Base-by-base conservation (phyloP, 2,113 vertebrate genomes). In the Bettongia penicillata region DNA sequence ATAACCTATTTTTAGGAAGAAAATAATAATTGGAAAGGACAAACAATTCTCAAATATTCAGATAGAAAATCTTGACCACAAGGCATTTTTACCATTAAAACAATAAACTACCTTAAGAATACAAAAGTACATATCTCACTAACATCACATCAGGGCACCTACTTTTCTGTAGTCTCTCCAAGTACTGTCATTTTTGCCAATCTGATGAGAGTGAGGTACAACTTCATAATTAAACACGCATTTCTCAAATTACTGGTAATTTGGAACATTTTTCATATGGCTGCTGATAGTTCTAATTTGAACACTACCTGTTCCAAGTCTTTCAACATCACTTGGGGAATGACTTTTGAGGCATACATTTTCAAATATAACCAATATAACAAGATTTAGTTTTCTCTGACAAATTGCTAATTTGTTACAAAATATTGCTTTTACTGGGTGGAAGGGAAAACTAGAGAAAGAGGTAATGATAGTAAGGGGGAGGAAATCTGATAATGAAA, bases 1-100 rank as follows among this genome's bases (percentile, higher is more conserved):
- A 99, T 99, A 91, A 99, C 99, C 99, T 99, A 57, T 97, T 93
- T 0, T 47, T 91, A 94, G 48, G 28, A 50, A 57, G 47, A 53
- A 8, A 50, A 90, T 7, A 93, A 43, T 47, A 53, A 61, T 4
- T 26, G 1, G 92, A 77, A 93, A 96, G 90, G 53, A 51, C 8
- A 93, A 16, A 12, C 55, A 90, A 8, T 84, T 19, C 28, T 93
- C 47, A 84, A 51, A 28, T 43, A 93, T 25, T 90, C 89, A 91
- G 19, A 43, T 1, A 43, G 43, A 31, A 4, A 77, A 68, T 26
- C 14, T 43, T 55, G 51, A 92, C 5, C 8, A 48, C 14, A 0
- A 90, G 48, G 77, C 8, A 53, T 24, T 0, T 25, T 1, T 68
- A 61, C 55, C 24, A n/a, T 57, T 51, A 89, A 94, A 95, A 92